Evolutionary conservation across 2,113 vertebrate genomes (phyloP), one percentile per base, ranked within the genome.

Genomic region (Nerophis lumbriciformis): DNA sequence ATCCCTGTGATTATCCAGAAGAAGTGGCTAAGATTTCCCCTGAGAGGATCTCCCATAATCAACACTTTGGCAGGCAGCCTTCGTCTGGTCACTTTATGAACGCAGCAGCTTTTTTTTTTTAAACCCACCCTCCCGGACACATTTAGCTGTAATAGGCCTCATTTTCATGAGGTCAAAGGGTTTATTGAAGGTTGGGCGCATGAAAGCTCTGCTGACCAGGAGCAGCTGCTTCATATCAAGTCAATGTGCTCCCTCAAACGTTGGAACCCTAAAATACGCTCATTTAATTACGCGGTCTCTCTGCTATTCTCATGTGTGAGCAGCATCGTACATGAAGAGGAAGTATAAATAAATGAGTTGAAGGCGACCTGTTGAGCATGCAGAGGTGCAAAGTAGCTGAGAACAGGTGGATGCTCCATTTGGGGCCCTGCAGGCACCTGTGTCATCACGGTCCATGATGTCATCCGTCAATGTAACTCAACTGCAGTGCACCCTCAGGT

Each of bases 161-260:
- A 70, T 65, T 76, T 78, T 73, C 15, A 53, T n/a, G 36, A 72
- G 67, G 85, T 77, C 76, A 82, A 59, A 50, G 9, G 63, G 68
- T 74, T 72, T 71, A 68, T 21, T 64, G 51, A 65, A 61, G 59
- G 58, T 59, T 58, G 45, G n/a, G 59, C 50, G 49, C 45, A 16
- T 68, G 10, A 49, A 63, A 66, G 59, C 59, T 59, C 38, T 44
- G 65, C 71, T 63, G 76, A 71, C 68, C 45, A 45, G 54, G 48
- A 70, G 70, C 47, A 48, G 55, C 14, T 64, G 16, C 37, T 35
- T n/a, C 48, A 16, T 59, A 13, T 61, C 19, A 57, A 48, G 55
- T 8, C 6, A 5, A 48, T 69, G 51, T 50, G 53, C 6, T 49
- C 67, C 49, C 59, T 44, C 11, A 51, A 19, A 52, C 28, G 13